Base-by-base conservation (phyloP, 2,113 vertebrate genomes). In the Charadrius vociferus region DNA sequence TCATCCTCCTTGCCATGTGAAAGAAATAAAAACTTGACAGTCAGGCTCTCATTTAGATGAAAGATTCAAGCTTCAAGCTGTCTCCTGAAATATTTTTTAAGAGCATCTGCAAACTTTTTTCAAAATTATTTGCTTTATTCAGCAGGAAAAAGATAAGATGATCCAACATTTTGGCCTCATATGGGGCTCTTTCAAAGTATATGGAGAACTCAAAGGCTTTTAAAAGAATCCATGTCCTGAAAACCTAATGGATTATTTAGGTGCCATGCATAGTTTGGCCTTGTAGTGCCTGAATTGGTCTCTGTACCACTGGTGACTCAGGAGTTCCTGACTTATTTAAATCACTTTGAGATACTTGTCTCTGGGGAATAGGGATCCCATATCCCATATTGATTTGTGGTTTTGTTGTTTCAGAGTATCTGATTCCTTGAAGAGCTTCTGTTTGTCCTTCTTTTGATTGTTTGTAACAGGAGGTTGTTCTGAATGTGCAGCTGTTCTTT, bases 121-220 rank as follows among this genome's bases (percentile, higher is more conserved):
- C 67, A 95, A 88, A 95, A 92, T 84, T 61, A 92, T 96, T 96
- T 95, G 53, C 84, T 97, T 96, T 97, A 92, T 98, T 97, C 67
- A 81, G 81, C 59, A 86, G 62, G 86, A 65, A 88, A 95, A 94
- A 97, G 36, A 79, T 90, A 92, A 86, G 73, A 94, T 96, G 75
- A 94, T 67, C 73, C 27, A n/a, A 91, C 29, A 91, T 67, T 91
- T 86, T 89, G 43, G 63, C 80, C 92, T 94, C 94, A 93, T 85
- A 65, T 86, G 72, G 5, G 23, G n/a, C 67, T 96, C 29, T 88
- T 94, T 97, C 58, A 34, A 82, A 77, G 20, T 49, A 7, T 74
- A 18, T 78, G 86, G 49, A 72, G 56, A 97, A 90, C 74, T 93
- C 81, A 88, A 85, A 87, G 72, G 59, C 70, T 94, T 88, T 93